Evolutionary conservation across 2,113 vertebrate genomes (phyloP), one percentile per base, ranked within the genome.

Genomic region (Cephalophus harveyi): DNA sequence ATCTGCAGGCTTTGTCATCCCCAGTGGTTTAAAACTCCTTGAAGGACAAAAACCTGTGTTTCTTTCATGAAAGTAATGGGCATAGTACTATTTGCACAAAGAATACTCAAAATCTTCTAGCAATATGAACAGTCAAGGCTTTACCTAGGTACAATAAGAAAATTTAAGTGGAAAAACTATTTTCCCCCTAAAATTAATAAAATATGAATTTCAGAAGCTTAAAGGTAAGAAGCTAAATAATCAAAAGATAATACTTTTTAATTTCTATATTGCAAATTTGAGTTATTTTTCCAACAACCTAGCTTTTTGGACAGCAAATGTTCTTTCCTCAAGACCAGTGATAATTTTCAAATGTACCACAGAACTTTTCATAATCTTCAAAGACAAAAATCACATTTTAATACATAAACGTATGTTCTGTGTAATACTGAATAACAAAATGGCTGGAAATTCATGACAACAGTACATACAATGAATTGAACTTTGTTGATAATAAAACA

Each of bases 401-500:
- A 90, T 12, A 79, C 9, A 87, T 25, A 40, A 87, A 74, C 36
- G 28, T 86, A 85, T 67, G 30, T 87, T 88, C 92, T 88, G 57
- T 10, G 86, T 91, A 93, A 91, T 36, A 79, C 3, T 86, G 36
- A 89, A 86, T 55, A 94, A 82, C 91, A 93, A 92, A 95, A 85
- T 40, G 52, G 67, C 21, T 89, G 16, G 21, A 96, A 97, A 93
- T 93, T 91, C 54, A n/a, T 82, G 27, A 96, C 30, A 89, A 89
- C 8, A 64, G 28, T 59, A 40, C 48, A 74, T 21, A 86, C 48
- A 79, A 6, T 46, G 62, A 96, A 89, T 28, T 93, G 23, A 95
- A 97, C 43, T 67, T 89, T 71, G n/a, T 76, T 95, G 91, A 50
- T 95, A 95, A 90, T 3, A 83, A 92, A 94, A 87, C 36, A 97